These are phyloP conservation scores for Arge pagana DNA, from an alignment of 2,888 invertebrate genomes.

Conservation along the genomic window DNA sequence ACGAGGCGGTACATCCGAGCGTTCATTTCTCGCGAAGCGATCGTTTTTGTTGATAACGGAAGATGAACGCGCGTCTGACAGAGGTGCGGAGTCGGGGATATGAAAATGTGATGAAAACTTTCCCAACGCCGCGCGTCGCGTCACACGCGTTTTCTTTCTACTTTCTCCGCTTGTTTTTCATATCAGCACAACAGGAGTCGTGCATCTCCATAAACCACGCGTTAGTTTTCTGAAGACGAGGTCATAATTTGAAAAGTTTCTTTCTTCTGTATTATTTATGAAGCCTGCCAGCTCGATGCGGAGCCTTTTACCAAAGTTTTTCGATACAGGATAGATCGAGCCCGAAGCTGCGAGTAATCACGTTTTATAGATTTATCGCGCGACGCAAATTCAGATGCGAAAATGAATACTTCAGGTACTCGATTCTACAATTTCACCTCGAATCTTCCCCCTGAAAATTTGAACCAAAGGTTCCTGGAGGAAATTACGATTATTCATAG, in stretches of 20 bases:
- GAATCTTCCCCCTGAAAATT: no score
- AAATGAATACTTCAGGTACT: no score
- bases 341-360: slow-evolving; percentile 33
- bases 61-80: no score
- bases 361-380: slow-evolving; percentile 25
- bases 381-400: slow-evolving; percentile 7
- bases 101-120: not conserved
- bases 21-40: no score
- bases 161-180: slow-evolving; percentile 32
- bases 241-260: slow-evolving; percentile 39
- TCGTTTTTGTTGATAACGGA: no score
- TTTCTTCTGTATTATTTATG: slow-evolving; percentile 37
- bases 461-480: no score
- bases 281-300: slow-evolving; percentile 24
- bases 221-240: slow-evolving; percentile 30
- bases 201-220: slow-evolving; percentile 40
- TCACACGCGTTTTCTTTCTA: slow-evolving; percentile 25
- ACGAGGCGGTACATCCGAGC: no score
- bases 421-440: no score
- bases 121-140: not conserved
- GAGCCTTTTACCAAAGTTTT: slow-evolving; percentile 26
- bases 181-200: slow-evolving; percentile 31
- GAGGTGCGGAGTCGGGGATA: no score
- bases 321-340: slow-evolving; percentile 28
- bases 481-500: no score